Evolutionary conservation across 2,113 vertebrate genomes (phyloP), one percentile per base, ranked within the genome.

Genomic region (Crotalus viridis): DNA sequence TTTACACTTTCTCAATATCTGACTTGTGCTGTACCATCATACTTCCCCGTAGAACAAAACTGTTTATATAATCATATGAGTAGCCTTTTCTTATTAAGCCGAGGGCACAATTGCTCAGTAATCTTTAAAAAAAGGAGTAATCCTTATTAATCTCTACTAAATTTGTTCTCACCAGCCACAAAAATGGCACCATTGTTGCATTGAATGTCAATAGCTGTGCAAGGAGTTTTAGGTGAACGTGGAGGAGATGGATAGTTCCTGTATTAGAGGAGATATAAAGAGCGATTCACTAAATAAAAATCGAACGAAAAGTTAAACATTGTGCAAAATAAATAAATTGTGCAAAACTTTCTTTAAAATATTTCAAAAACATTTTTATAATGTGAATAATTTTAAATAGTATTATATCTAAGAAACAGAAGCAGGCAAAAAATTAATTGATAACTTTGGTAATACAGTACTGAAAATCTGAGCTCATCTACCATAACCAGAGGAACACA

Each of bases 181-280:
- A 99, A 99, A 96, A 99, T 97, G 15, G 99, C 98, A 88, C 97
- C 91, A 33, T 99, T 99, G 92, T 98, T 98, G 96, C 99, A 99
- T 92, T 99, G 98, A 96, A 98, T 97, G 85, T 98, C 98, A 96
- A 97, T 97, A 91, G 97, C 96, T 91, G 96, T 93, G 95, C 99
- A 99, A 19, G 95, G 91, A 89, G 96, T 96, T 95, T 95, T 95
- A 12, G 98, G 97, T 48, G 93, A 97, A 48, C 93, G 87, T 28
- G 99, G 98, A 43, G 99, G 99, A 97, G 97, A 98, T 0, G 98
- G 97, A 95, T 96, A 99, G 93, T 98, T 97, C 95, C 99, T 99
- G 97, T 51, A 96, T 96, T 92, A 95, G 90, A 95, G 95, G 46
- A 95, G 81, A 87, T 33, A 92, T 94, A 93, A 95, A 5, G 56